Evolutionary conservation across 2,797 vertebrate genomes (phyloP).

Genomic region (Galagoides demidoff): DNA sequence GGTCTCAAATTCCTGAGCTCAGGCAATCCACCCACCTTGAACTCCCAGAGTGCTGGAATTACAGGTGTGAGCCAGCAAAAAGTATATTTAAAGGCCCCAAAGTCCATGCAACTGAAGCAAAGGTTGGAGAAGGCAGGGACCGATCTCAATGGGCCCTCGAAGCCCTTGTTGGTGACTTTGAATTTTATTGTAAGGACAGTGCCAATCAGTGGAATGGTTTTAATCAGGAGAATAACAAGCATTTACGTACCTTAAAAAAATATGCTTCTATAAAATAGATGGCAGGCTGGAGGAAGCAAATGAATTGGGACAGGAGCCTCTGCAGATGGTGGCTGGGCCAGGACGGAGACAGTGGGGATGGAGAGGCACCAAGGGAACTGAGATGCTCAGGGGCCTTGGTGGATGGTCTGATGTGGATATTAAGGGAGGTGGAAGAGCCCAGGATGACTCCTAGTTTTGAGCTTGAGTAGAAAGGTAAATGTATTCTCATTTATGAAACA

Average conservation of each 20-base stretch:
- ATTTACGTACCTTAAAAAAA: neutral
- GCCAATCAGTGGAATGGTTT: neutral
- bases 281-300: neutral
- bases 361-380: neutral
- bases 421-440: neutral
- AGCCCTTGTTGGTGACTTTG: neutral
- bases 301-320: neutral
- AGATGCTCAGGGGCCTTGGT: neutral
- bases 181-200: neutral
- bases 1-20: too few species aligned
- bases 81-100: neutral
- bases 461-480: neutral
- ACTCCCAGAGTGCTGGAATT: too few species aligned
- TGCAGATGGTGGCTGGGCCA: neutral
- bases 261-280: neutral
- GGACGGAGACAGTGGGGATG: neutral
- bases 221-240: neutral
- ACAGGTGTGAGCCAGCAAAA: neutral
- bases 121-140: neutral
- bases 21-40: too few species aligned
- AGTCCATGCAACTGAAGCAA: neutral
- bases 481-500: neutral
- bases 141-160: neutral
- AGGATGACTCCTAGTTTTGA: neutral
- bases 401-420: neutral